Base-by-base conservation (phyloP, 2,797 vertebrate species). In the Spatula clypeata region DNA sequence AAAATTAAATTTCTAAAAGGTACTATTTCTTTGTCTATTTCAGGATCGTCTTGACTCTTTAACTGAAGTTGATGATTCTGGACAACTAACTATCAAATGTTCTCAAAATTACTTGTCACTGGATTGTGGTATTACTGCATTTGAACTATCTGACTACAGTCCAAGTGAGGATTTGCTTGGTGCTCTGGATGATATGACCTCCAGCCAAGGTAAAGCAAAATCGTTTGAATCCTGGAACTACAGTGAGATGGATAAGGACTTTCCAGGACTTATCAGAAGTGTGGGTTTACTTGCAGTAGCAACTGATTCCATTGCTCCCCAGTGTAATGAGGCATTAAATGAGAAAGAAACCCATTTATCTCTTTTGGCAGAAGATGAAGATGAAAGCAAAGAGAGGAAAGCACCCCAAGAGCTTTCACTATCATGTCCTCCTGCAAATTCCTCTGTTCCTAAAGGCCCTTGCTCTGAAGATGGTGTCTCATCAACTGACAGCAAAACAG, bases 81-180 rank as follows among this genome's bases (percentile, higher is more conserved):
- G 99, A 86, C 99, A 99, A 97, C 96, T 99, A 97, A 99, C 99
- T n/a, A 99, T 99, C 93, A 99, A 99, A 98, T 99, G 99, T 97
- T 99, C 99, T 95, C 99, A 99, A 94, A 99, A 99, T 97, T 99
- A 99, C 96, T 99, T 99, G 96, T 99, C 99, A 26, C 91, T 99
- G 83, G 99, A 99, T 98, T 99, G 99, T 66, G 99, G 99, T 16
- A 99, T 99, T 97, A 99, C 99, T 27, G 99, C 99, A 61, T 99
- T 99, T 64, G 99, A 99, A 94, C 98, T 99, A 54, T 99, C 99
- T 18, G 99, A 99, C 98, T 99, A 99, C 90, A 99, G 99, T 96
- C 99, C 99, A 29, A 97, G 99, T 38, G 99, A 99, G 66, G 99
- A 99, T 91, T 94, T 98, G 90, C 97, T 97, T 61, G 97, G 95